These are phyloP conservation scores for Microctenopoma lineatum DNA, from an alignment of 2,797 vertebrate species.

Conservation along the genomic window DNA sequence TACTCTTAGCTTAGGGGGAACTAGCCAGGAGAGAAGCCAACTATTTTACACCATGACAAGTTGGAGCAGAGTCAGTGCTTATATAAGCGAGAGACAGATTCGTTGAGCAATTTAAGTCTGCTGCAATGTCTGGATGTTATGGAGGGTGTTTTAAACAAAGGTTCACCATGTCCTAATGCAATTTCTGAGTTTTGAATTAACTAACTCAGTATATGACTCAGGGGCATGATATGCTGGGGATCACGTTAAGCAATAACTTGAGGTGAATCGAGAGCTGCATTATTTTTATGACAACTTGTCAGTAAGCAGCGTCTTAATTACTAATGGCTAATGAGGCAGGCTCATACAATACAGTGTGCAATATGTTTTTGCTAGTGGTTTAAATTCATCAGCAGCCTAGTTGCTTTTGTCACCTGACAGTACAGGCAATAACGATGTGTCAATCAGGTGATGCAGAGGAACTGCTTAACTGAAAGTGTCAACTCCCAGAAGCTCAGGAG, in stretches of 20 bases:
- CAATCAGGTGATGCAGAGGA: conserved; percentile 57
- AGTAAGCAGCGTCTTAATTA: not conserved
- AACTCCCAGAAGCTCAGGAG: conserved; percentile 3
- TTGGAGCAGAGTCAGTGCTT: not conserved
- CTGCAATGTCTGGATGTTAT: conserved; percentile 1
- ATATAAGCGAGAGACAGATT: not conserved
- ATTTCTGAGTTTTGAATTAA: conserved; percentile 25
- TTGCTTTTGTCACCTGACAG: conserved; percentile 41
- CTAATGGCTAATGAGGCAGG: conserved; percentile 6
- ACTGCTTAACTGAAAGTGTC: conserved; percentile 46
- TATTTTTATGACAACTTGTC: not conserved
- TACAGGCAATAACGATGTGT: not conserved
- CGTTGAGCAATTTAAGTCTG: not conserved
- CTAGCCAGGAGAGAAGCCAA: conserved; percentile 12
- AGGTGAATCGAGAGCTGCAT: not conserved
- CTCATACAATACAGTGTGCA: conserved; percentile 44
- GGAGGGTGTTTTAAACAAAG: conserved; percentile 13
- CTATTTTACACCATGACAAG: conserved; percentile 11
- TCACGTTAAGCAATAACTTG: conserved; percentile 5
- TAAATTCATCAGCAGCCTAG: conserved; percentile 25
- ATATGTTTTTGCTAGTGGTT: conserved; percentile 44
- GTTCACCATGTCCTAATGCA: conserved; percentile 12
- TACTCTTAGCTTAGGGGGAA: not conserved
- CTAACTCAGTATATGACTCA: conserved; percentile 18
- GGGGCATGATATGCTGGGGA: not conserved